phyloP scores from a whole-genome alignment of 2,797 vertebrate genomes.

The Odontamblyopus rebecca region DNA sequence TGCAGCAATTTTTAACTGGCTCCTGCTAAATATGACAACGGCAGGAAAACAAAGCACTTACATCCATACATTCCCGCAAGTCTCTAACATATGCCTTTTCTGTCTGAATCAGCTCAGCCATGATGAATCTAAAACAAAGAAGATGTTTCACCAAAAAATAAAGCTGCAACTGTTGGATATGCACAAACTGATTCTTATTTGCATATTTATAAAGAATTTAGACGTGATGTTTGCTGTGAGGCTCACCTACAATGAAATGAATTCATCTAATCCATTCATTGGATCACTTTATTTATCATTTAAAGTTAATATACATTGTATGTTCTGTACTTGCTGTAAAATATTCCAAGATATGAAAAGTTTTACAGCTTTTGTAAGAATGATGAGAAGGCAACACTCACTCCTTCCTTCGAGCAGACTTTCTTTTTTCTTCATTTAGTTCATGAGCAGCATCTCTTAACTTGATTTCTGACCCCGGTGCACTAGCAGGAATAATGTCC shows the following conservation, averaged over 20 bases:
- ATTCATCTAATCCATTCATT: neutral
- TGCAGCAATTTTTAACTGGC: neutral
- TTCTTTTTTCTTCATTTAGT: constrained; percentile 96
- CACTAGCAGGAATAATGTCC: constrained; percentile 94
- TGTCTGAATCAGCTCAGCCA: constrained; percentile 98
- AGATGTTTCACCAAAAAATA: neutral
- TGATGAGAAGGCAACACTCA: constrained; percentile 60
- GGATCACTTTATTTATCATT: neutral
- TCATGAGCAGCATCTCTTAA: constrained; percentile 94
- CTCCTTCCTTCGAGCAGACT: constrained; percentile 98
- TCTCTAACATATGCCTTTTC: constrained; percentile 97
- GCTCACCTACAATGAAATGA: neutral
- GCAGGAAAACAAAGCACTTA: constrained; percentile 71
- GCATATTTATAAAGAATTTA: neutral
- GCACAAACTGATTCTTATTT: neutral
- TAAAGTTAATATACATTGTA: too few species aligned
- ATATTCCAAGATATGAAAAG: neutral
- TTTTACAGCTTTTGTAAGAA: neutral
- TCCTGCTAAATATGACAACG: neutral
- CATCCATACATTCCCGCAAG: constrained; percentile 96
- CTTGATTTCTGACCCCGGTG: constrained; percentile 96
- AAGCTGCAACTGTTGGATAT: neutral
- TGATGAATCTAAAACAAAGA: constrained; percentile 86
- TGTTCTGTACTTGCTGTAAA: neutral
- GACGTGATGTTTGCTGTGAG: neutral